Evolutionary conservation across 2,888 invertebrate species (phyloP), one percentile per base, ranked within the genome.

Genomic region (Tolmerus cingulatus): DNA sequence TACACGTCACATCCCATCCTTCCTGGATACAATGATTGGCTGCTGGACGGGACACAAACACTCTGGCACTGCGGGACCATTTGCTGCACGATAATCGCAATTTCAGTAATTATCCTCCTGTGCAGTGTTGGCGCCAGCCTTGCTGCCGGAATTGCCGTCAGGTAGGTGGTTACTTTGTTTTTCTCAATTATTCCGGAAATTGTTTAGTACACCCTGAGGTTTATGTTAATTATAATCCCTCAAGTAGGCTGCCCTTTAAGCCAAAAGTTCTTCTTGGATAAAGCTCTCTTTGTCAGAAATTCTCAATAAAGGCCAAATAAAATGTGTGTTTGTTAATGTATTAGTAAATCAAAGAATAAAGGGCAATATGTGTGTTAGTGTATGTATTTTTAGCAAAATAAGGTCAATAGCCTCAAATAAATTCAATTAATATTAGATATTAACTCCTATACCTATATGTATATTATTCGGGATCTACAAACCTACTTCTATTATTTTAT

Each of bases 11-110:
- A 93, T 89, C 92, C 92, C 66, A 91, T 93, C 66, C 89, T 91
- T 57, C 92, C 93, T 16, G 92, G 92, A 55, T 92, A 91, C 89
- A 91, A 92, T 89, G 92, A 92, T 89, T 93, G 93, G 93, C 90
- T 92, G 55, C 87, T 91, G 88, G 91, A 91, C n/a, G 91, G 91
- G 87, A 90, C 90, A 37, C 90, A 90, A 14, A 91, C 91, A 86
- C 89, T 92, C 84, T 91, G 92, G 91, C 90, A 91, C 40, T 93
- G 93, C 86, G 92, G 92, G 76, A 90, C 90, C 86, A 90, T 92
- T 86, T 93, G 93, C 88, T 93, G 92, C 92, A 90, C 91, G n/a
- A 90, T 92, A 87, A 91, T 91, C 46, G 91, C 91, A 9, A 91
- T 92, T 85, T 90, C 91, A 85, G 90, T 92, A n/a, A 90, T 90